Conservation (phyloP, 2,797 vertebrate genomes). For the Orestias chungarensis region DNA sequence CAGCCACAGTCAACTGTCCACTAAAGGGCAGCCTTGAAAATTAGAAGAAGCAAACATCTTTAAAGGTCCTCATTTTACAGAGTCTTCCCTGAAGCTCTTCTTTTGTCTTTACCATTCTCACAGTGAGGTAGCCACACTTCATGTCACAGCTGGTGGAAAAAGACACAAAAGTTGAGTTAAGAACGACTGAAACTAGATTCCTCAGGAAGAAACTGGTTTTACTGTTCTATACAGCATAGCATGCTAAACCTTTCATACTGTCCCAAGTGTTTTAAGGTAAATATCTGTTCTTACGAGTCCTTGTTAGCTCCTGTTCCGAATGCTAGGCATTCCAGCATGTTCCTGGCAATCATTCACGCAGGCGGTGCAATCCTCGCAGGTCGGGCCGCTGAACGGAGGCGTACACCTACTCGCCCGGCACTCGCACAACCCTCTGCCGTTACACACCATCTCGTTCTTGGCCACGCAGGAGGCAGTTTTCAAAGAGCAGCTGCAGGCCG, state of each 20-base stretch:
- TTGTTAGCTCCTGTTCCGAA: slow-evolving; percentile 33
- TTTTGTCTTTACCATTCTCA: slow-evolving; percentile 28
- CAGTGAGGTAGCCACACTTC: slow-evolving; percentile 19
- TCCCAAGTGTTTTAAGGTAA: neutral
- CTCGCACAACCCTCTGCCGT: slow-evolving; percentile 13
- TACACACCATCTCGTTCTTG: slow-evolving; percentile 50
- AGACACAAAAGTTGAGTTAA: neutral
- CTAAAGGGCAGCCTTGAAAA: slow-evolving; percentile 3
- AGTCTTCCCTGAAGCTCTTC: neutral
- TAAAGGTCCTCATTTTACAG: slow-evolving; percentile 6
- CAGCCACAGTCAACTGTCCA: slow-evolving; percentile 1
- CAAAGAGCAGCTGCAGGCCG: slow-evolving; percentile 50
- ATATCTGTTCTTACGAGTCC: slow-evolving; percentile 38
- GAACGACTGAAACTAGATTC: neutral
- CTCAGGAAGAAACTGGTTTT: neutral
- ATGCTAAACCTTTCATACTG: neutral
- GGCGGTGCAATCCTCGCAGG: slow-evolving; percentile 42
- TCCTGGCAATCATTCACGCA: neutral
- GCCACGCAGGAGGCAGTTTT: slow-evolving; percentile 32
- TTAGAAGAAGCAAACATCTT: slow-evolving; percentile 5
- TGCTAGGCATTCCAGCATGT: slow-evolving; percentile 25
- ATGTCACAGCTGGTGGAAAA: slow-evolving; percentile 39
- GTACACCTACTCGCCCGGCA: slow-evolving; percentile 52
- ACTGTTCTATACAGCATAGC: neutral
- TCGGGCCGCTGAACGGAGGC: neutral